Evolutionary conservation across 2,113 vertebrate genomes (phyloP), one percentile per base, ranked within the genome.

Genomic region (Erythrocercus mccallii): DNA sequence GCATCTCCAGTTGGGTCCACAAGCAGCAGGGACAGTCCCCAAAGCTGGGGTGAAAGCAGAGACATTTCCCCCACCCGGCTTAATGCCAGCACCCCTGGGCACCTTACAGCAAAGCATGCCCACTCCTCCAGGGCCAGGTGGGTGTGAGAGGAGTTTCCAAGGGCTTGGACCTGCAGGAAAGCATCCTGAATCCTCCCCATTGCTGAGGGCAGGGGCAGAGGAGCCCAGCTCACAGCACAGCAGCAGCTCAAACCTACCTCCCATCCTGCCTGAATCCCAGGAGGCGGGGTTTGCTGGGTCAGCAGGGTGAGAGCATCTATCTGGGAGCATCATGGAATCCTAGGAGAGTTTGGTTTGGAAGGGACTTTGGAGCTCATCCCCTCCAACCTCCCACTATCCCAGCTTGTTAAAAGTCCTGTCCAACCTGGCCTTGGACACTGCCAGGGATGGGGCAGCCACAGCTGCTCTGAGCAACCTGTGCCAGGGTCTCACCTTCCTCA

Each of bases 391-490:
- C 30, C 35, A 27, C 57, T 27, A 0, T 7, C 24, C 35, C 50
- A 56, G 48, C 1, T 0, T 64, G 17, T 24, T 65, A 21, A 35
- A 25, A 88, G 42, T 4, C 30, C 66, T 0, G 0, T 31, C 65
- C 35, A 72, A 0, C 42, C 24, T 56, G 20, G 11, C 35, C 35
- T 79, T 48, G 57, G n/a, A 16, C 42, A 35, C 5, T 48, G 0
- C 20, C 48, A 79, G 54, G 25, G 74, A 31, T 35, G 42, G 35
- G 3, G 21, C 57, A 72, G 42, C 7, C 57, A 40, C 65, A 56
- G 57, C 31, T 56, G 0, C 57, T 71, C 66, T 80, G 48, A 11
- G 4, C 48, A 48, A 0, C 4, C 35, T 56, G 57, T 71, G 30
- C 74, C 42, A 71, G 48, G 65, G 25, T 17, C 40, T 71, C 1